Percentiles rank a stretch among this genome's conserved stretches.
phyloP scores from a whole-genome alignment of 2,888 invertebrate genomes.

The Phaedon cochleariae region DNA sequence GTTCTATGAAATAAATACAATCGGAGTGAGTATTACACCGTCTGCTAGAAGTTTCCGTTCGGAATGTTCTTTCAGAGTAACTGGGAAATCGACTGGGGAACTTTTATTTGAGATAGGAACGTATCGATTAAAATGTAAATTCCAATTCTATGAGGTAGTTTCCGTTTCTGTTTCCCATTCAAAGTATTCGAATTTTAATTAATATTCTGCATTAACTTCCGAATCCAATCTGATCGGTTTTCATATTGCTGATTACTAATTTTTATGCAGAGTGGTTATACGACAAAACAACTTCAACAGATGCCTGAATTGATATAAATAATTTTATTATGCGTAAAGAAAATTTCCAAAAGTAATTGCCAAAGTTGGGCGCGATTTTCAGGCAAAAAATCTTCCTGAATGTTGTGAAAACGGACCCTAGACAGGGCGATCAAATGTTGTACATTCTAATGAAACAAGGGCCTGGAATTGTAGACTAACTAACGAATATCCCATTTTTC shows the following conservation, averaged over 20 bases:
- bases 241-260: background rate
- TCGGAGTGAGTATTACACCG: constrained; percentile 47
- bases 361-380: too few species aligned
- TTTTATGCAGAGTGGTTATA: background rate
- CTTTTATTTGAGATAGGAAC: constrained; percentile 49
- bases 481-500: too few species aligned
- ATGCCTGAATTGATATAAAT: too few species aligned
- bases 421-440: too few species aligned
- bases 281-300: too few species aligned
- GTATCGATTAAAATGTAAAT: constrained; percentile 53
- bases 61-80: constrained; percentile 46
- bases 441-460: too few species aligned
- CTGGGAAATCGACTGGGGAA: constrained; percentile 48
- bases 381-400: too few species aligned
- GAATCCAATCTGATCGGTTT: constrained; percentile 10
- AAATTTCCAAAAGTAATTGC: too few species aligned
- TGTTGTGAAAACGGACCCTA: too few species aligned
- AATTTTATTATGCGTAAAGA: too few species aligned
- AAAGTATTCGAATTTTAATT: constrained; percentile 48
- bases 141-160: constrained; percentile 46
- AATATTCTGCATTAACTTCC: constrained; percentile 36
- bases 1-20: constrained; percentile 49
- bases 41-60: constrained; percentile 47
- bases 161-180: constrained; percentile 45
- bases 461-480: too few species aligned